Conservation (phyloP, 2,113 vertebrate species). For the Caracal caracal region DNA sequence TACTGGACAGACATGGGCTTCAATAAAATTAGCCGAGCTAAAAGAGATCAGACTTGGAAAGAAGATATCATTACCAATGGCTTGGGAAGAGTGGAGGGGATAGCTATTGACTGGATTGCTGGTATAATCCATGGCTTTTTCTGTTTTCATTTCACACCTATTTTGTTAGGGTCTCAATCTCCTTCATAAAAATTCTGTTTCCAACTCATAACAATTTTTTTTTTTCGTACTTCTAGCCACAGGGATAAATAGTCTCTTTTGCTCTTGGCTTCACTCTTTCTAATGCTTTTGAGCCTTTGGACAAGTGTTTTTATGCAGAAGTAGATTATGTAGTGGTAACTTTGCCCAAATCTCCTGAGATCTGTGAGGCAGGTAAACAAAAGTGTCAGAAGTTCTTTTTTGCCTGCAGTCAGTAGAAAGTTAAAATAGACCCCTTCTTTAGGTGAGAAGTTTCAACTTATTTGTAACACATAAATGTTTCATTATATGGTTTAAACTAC, state of each 20-base stretch:
- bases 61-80: conserved; percentile 97
- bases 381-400: conserved; percentile 52
- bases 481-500: neutral
- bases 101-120: conserved; percentile 98
- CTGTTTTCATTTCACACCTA: neutral
- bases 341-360: conserved; percentile 56
- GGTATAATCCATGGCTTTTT: conserved; percentile 84
- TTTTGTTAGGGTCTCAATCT: neutral
- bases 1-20: conserved; percentile 99
- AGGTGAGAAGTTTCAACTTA: neutral
- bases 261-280: conserved; percentile 40
- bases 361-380: conserved; percentile 37
- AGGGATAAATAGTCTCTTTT: conserved; percentile 35
- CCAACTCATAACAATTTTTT: neutral
- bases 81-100: conserved; percentile 97
- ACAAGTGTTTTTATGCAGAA: conserved; percentile 55
- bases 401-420: conserved; percentile 52
- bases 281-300: neutral
- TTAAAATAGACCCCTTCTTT: neutral
- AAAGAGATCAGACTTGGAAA: conserved; percentile 98
- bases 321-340: conserved; percentile 52
- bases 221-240: neutral
- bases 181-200: neutral
- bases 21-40: conserved; percentile 96
- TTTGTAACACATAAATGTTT: neutral